These are phyloP conservation scores for Chrysopilus asiliformis DNA, from an alignment of 2,888 invertebrate species.

Conservation along the genomic window DNA sequence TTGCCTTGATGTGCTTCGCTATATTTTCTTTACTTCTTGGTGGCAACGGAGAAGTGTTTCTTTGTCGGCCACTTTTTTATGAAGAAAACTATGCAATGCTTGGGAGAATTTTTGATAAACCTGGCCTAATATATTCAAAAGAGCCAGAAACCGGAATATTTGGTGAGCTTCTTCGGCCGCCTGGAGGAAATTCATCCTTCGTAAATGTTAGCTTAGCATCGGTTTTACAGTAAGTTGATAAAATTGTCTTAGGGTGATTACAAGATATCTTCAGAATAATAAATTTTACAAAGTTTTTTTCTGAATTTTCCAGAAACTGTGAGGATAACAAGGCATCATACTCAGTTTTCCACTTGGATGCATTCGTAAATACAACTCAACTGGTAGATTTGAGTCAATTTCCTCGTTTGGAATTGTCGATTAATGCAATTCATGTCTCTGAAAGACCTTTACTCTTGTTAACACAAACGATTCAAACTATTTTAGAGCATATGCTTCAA, in stretches of 20 bases:
- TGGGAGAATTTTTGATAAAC: conserved; percentile 51
- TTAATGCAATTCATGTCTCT: conserved; percentile 31
- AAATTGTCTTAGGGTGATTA: not conserved
- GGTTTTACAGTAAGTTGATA: conserved; percentile 32
- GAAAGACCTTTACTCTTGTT: conserved; percentile 30
- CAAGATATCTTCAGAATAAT: not conserved
- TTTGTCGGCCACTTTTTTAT: conserved; percentile 60
- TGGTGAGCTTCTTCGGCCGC: conserved; percentile 29
- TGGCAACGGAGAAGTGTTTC: conserved; percentile 39
- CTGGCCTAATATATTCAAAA: conserved; percentile 46
- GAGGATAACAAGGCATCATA: conserved; percentile 59
- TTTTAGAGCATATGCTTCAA: conserved; percentile 33
- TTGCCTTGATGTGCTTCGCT: conserved; percentile 29
- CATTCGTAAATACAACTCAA: conserved; percentile 54
- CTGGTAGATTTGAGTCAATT: conserved; percentile 35
- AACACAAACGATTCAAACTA: conserved; percentile 32
- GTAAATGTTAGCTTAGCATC: conserved; percentile 31
- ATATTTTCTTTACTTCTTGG: conserved; percentile 30
- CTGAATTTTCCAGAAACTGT: conserved; percentile 52
- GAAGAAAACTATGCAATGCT: conserved; percentile 49
- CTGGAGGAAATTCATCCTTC: conserved; percentile 29
- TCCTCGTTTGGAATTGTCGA: conserved; percentile 31
- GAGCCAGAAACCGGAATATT: conserved; percentile 33
- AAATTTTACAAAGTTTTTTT: too few species aligned
- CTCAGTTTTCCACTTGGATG: conserved; percentile 55